These are phyloP conservation scores for Phataginus tricuspis DNA, from an alignment of 2,797 vertebrate species.

Conservation along the genomic window DNA sequence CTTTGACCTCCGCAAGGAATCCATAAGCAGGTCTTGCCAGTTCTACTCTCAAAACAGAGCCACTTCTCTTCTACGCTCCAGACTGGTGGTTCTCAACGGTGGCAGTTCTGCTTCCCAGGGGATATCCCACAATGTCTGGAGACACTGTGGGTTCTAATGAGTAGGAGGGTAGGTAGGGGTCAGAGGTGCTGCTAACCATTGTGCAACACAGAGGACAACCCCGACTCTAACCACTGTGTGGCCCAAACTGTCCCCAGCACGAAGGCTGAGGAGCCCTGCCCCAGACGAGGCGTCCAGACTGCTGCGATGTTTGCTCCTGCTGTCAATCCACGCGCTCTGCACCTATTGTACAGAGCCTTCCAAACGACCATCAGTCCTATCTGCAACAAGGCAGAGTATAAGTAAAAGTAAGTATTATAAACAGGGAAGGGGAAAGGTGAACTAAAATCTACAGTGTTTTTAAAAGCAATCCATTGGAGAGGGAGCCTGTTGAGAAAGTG, in stretches of 20 bases:
- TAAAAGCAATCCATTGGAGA: neutral
- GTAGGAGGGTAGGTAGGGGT: neutral
- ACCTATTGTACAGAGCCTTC: neutral
- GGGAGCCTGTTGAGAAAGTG: neutral
- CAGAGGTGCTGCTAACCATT: neutral
- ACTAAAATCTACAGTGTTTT: neutral
- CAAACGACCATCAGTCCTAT: neutral
- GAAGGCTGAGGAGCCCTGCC: neutral
- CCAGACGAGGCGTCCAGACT: neutral
- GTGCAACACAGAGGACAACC: neutral
- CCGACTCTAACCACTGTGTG: neutral
- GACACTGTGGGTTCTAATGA: neutral
- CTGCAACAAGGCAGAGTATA: neutral
- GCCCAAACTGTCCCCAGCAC: no score
- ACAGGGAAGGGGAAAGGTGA: neutral
- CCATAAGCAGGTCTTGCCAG: neutral
- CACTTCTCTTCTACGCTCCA: neutral
- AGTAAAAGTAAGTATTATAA: neutral
- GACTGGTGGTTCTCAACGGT: neutral
- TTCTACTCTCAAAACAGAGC: neutral
- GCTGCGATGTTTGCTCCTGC: accelerated
- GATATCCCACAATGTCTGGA: neutral
- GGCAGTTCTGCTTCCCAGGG: neutral
- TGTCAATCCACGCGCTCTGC: no score
- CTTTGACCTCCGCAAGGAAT: neutral